These are phyloP conservation scores for Laticauda colubrina DNA, from an alignment of 2,113 vertebrate genomes.

Conservation along the genomic window DNA sequence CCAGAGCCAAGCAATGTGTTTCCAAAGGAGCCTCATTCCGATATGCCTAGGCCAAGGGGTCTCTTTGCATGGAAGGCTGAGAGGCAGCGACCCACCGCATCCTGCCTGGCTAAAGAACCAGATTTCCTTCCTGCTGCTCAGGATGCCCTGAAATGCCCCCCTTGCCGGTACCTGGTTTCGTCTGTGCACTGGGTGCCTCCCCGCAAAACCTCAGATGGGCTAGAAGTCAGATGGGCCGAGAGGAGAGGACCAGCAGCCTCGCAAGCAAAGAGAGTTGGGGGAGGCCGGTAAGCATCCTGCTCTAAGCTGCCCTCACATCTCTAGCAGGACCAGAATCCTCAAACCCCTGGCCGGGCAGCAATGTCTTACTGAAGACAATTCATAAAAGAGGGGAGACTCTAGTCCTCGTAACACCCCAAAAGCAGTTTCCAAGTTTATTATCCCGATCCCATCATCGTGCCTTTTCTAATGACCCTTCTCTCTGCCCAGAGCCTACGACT, in stretches of 20 bases:
- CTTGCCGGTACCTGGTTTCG: not conserved
- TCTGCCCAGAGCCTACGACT: constrained; percentile 76
- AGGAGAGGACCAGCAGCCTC: not conserved
- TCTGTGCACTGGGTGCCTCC: not conserved
- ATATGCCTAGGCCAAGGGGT: constrained; percentile 1
- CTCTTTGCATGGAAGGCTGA: not conserved
- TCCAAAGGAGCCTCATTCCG: constrained; percentile 66
- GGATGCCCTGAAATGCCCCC: not conserved
- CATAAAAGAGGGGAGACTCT: constrained; percentile 69
- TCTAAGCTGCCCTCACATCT: not conserved
- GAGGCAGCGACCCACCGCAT: not conserved
- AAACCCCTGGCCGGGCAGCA: constrained; percentile 52
- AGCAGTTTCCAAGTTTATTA: constrained; percentile 83
- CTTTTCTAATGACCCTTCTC: constrained; percentile 75
- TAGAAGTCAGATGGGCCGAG: not conserved
- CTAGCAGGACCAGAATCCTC: not conserved
- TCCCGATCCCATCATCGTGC: constrained; percentile 71
- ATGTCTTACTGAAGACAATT: constrained; percentile 66
- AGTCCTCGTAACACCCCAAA: constrained; percentile 77
- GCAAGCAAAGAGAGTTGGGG: not conserved
- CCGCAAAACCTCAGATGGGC: not conserved
- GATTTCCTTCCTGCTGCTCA: not conserved
- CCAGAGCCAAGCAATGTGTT: constrained; percentile 71
- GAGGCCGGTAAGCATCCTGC: not conserved
- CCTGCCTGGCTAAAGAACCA: not conserved